Percentiles rank a stretch among this genome's conserved stretches.
phyloP scores from a whole-genome alignment of 2,797 vertebrate genomes.

The Falco cherrug region DNA sequence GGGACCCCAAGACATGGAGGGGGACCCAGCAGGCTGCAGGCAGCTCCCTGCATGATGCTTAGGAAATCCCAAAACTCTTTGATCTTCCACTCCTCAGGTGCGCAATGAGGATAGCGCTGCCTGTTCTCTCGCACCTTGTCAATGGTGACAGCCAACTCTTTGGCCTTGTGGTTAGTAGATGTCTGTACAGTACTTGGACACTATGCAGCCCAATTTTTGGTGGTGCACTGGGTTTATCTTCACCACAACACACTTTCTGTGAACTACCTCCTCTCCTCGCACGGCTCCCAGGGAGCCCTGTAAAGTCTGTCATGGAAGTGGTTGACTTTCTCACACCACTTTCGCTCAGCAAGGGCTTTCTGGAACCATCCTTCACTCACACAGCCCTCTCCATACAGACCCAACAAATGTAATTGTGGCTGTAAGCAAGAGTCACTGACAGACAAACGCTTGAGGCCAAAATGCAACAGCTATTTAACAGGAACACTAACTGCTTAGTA shows the following conservation, averaged over 20 bases:
- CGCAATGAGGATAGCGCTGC: background rate
- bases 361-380: background rate
- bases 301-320: background rate
- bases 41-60: background rate
- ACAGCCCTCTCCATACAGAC: background rate
- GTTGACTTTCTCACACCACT: background rate
- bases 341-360: background rate
- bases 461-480: background rate
- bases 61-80: background rate
- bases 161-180: rapidly evolving
- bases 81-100: background rate
- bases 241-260: rapidly evolving
- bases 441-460: background rate
- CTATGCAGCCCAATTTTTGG: background rate
- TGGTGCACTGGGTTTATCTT: background rate
- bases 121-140: background rate
- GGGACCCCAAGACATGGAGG: background rate
- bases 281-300: rapidly evolving
- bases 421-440: background rate
- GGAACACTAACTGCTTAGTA: background rate
- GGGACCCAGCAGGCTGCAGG: background rate
- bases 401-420: rapidly evolving
- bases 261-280: background rate
- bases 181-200: background rate
- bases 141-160: background rate